phyloP scores from a whole-genome alignment of 2,888 invertebrate genomes.

The Pollenia amentaria region DNA sequence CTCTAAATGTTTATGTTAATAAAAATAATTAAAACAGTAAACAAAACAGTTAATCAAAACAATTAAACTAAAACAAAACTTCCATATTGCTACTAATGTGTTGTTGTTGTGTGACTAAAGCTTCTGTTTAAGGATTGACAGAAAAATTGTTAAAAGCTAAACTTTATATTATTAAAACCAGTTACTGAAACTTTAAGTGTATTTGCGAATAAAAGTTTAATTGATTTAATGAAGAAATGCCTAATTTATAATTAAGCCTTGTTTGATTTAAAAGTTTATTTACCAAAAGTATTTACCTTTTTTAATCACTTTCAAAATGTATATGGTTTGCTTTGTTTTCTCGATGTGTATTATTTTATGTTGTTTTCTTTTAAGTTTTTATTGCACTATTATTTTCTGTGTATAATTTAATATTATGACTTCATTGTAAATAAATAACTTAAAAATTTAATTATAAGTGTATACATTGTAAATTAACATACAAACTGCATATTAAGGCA shows the following conservation, averaged over 20 bases:
- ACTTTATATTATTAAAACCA: neutral
- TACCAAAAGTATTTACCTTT: neutral
- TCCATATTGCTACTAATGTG: conserved; percentile 50
- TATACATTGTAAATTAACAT: no score
- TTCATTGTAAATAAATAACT: no score
- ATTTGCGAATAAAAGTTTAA: neutral
- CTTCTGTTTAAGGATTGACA: conserved; percentile 33
- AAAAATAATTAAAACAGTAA: conserved; percentile 9
- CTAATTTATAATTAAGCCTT: conserved; percentile 27
- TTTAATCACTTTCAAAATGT: neutral
- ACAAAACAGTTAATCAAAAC: neutral
- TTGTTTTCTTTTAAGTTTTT: neutral
- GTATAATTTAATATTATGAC: neutral
- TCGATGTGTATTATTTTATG: neutral
- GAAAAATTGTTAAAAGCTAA: neutral
- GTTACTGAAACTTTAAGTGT: neutral
- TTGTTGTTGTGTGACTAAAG: conserved; percentile 61
- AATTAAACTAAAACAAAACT: conserved; percentile 27
- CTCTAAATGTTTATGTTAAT: conserved; percentile 68
- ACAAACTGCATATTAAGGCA: no score
- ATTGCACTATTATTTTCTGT: conserved; percentile 5
- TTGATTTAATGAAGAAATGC: conserved; percentile 15
- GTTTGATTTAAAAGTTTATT: neutral
- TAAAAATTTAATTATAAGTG: no score
- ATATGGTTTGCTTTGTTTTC: conserved; percentile 13